These are phyloP conservation scores for Pandion haliaetus DNA, from an alignment of 2,113 vertebrate genomes.

Conservation along the genomic window DNA sequence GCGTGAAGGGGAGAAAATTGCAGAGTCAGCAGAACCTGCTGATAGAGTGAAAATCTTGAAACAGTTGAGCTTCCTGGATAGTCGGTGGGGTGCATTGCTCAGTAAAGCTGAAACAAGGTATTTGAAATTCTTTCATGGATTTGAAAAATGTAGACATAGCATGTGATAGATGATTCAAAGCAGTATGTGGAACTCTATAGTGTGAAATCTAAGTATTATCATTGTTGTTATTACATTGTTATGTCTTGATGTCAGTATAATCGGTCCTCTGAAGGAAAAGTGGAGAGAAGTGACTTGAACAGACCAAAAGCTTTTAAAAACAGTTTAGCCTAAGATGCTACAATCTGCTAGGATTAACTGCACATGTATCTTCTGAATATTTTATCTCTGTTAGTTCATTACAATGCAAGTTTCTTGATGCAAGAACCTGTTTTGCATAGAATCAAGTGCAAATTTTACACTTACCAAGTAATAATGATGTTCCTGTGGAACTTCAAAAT, in stretches of 20 bases:
- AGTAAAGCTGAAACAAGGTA: conserved; percentile 93
- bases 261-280: neutral
- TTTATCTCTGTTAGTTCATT: neutral
- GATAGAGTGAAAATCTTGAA: conserved; percentile 91
- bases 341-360: neutral
- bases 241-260: neutral
- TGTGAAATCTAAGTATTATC: neutral
- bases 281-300: neutral
- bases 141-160: neutral
- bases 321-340: neutral
- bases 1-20: conserved; percentile 91
- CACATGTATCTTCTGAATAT: neutral
- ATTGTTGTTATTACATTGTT: neutral
- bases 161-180: neutral
- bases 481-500: neutral
- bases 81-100: conserved; percentile 90
- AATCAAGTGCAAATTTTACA: neutral
- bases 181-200: neutral
- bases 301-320: neutral
- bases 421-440: neutral
- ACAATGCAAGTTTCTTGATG: neutral
- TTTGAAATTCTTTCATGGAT: neutral
- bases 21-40: conserved; percentile 85
- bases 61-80: conserved; percentile 87
- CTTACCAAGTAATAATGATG: neutral